Conservation (phyloP, 2,888 invertebrate species). For the Dryococelus australis region DNA sequence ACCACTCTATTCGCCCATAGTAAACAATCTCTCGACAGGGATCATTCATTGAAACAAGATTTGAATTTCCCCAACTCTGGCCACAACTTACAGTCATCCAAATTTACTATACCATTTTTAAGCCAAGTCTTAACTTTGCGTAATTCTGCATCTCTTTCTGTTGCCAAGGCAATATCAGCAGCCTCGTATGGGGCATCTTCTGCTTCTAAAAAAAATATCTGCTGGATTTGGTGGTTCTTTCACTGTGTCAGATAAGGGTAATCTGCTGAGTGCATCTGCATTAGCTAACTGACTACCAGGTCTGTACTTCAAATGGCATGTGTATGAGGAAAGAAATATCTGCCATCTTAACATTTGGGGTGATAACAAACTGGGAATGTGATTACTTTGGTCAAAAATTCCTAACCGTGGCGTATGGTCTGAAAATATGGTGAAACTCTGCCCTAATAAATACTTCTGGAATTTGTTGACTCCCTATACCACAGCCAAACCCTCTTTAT, state of each 20-base stretch:
- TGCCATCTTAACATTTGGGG: neutral
- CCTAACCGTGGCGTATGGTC: neutral
- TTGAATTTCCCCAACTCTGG: neutral
- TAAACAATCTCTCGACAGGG: neutral
- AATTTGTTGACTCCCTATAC: neutral
- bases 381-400: neutral
- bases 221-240: neutral
- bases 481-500: no score
- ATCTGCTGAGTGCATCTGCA: neutral
- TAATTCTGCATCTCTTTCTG: neutral
- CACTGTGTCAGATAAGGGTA: neutral
- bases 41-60: neutral
- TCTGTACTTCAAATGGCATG: neutral
- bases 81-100: neutral
- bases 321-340: neutral
- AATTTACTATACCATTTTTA: neutral
- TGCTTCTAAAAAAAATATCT: neutral
- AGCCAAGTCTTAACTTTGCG: neutral
- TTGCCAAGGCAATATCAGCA: neutral
- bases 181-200: no score
- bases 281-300: no score
- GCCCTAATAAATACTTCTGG: neutral
- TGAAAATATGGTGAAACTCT: neutral
- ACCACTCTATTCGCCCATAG: neutral
- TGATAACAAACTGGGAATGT: neutral